Conservation (phyloP, 2,797 vertebrate genomes). For the Triplophysa yarkandensis region DNA sequence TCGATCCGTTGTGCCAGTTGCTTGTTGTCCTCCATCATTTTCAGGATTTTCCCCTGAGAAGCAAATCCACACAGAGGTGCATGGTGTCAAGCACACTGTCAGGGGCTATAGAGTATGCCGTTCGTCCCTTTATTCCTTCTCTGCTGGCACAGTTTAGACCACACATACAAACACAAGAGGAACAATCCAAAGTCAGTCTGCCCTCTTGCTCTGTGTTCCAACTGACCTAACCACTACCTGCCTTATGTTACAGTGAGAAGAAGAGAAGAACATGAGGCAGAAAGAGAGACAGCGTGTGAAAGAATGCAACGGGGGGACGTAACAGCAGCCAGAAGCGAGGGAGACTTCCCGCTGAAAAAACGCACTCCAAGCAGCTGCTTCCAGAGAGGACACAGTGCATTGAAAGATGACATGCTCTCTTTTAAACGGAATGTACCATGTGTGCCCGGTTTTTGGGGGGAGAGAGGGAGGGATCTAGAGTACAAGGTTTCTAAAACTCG, state of each 20-base stretch:
- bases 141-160: conserved; percentile 47
- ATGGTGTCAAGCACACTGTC: conserved; percentile 81
- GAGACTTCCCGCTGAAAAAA: conserved; percentile 41
- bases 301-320: conserved; percentile 36
- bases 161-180: conserved; percentile 36
- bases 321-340: conserved; percentile 30
- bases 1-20: conserved; percentile 92
- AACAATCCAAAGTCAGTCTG: conserved; percentile 45
- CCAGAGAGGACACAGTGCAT: conserved; percentile 59
- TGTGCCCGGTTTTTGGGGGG: conserved; percentile 67
- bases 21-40: conserved; percentile 97
- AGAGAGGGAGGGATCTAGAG: conserved; percentile 40
- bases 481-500: conserved; percentile 38
- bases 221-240: conserved; percentile 31
- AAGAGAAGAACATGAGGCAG: conserved; percentile 3
- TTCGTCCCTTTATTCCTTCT: conserved; percentile 54
- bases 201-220: not conserved
- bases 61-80: conserved; percentile 83
- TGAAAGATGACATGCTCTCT: conserved; percentile 79
- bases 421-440: conserved; percentile 88
- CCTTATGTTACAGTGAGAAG: conserved; percentile 22
- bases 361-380: conserved; percentile 48
- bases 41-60: conserved; percentile 91
- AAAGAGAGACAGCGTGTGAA: conserved; percentile 32
- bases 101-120: conserved; percentile 52